Evolutionary conservation across 2,888 invertebrate species (phyloP).

Genomic region (Ophioninae sp.): DNA sequence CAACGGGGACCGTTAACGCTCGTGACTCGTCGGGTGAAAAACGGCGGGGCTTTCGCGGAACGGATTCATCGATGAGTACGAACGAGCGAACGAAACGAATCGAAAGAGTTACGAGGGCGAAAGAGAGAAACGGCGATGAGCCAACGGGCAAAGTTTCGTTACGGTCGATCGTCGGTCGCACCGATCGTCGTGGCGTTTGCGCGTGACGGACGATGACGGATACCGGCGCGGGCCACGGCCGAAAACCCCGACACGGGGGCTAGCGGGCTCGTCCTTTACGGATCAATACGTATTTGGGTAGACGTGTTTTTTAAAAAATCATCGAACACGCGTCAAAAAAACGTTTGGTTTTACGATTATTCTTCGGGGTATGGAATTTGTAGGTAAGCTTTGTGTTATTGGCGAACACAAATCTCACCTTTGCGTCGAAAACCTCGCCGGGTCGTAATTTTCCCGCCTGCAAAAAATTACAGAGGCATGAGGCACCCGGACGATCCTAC

Average conservation of each 20-base stretch:
- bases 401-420: constrained; percentile 87
- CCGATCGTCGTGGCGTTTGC: constrained; percentile 58
- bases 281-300: constrained; percentile 22
- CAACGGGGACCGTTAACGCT: neutral
- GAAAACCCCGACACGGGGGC: constrained; percentile 18
- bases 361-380: constrained; percentile 66
- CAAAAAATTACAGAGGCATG: constrained; percentile 81
- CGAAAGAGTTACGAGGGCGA: constrained; percentile 18
- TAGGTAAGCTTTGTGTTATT: constrained; percentile 82
- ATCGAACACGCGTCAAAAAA: constrained; percentile 26
- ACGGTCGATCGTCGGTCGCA: constrained; percentile 57
- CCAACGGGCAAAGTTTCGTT: constrained; percentile 41
- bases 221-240: constrained; percentile 36
- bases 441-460: constrained; percentile 90
- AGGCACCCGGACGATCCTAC: constrained; percentile 51
- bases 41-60: constrained; percentile 5
- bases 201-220: constrained; percentile 58
- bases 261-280: constrained; percentile 25
- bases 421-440: constrained; percentile 89
- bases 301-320: constrained; percentile 24
- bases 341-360: constrained; percentile 30
- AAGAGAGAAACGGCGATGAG: neutral
- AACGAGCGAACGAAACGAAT: constrained; percentile 30
- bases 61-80: neutral
- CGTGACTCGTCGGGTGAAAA: neutral